Percentiles rank a stretch among this genome's conserved stretches.
These are phyloP conservation scores for Tetraneura akinire DNA, from an alignment of 1,140 invertebrate species.

Conservation along the genomic window DNA sequence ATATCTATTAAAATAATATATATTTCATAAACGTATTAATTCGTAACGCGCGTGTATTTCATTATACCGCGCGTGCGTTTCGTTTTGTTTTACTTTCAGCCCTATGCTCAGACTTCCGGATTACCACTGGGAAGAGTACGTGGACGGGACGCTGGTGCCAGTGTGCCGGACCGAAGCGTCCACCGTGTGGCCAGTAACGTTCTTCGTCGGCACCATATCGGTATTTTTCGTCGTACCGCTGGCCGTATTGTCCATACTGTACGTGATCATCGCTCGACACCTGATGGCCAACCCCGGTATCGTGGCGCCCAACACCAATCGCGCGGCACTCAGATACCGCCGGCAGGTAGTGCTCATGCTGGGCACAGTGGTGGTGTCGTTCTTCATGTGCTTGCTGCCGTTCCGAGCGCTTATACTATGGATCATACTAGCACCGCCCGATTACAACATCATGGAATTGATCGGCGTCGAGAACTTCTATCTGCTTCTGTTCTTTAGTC, in stretches of 20 bases:
- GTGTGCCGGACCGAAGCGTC: constrained; percentile 69
- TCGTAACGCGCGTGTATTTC: not conserved
- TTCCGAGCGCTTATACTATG: constrained; percentile 82
- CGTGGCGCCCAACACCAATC: constrained; percentile 61
- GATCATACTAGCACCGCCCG: constrained; percentile 69
- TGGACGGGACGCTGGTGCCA: constrained; percentile 61
- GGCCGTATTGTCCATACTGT: constrained; percentile 73
- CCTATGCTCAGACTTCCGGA: constrained; percentile 68
- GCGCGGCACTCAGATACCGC: constrained; percentile 55
- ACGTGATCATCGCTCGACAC: constrained; percentile 74
- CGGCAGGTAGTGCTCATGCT: constrained; percentile 76
- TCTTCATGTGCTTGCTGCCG: constrained; percentile 84
- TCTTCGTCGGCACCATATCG: constrained; percentile 72
- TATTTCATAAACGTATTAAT: not conserved
- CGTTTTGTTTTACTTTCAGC: constrained; percentile 59
- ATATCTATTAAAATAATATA: no score
- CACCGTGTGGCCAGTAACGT: constrained; percentile 69
- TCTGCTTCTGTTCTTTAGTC: constrained; percentile 76
- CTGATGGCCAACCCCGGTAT: constrained; percentile 68
- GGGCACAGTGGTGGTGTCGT: constrained; percentile 78
- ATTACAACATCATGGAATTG: constrained; percentile 61
- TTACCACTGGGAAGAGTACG: constrained; percentile 63
- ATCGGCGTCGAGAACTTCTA: constrained; percentile 75
- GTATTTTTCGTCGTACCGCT: constrained; percentile 78
- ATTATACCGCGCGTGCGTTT: constrained; percentile 7